Evolutionary conservation across 2,797 vertebrate species (phyloP).

Genomic region (Saxicola maurus): DNA sequence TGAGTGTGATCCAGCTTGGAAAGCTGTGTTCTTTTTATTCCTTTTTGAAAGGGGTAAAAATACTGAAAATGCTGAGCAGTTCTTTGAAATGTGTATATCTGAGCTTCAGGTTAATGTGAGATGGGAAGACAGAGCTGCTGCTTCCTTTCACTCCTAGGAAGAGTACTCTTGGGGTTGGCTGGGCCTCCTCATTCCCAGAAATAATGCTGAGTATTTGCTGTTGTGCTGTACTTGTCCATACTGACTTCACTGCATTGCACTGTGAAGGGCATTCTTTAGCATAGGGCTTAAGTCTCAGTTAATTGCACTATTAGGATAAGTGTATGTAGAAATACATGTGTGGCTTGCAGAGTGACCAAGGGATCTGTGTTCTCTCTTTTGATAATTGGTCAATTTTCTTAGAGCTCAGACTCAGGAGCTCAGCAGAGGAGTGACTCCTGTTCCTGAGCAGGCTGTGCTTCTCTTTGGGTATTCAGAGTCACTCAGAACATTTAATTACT

Average conservation of each 20-base stretch:
- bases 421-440: background rate
- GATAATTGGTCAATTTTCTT: background rate
- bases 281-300: background rate
- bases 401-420: background rate
- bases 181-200: background rate
- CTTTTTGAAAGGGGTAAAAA: background rate
- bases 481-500: background rate
- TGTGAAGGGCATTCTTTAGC: background rate
- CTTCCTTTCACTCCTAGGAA: background rate
- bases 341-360: background rate
- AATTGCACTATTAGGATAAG: background rate
- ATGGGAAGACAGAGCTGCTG: background rate
- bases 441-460: background rate
- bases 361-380: background rate
- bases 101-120: background rate
- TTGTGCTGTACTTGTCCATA: fast-evolving
- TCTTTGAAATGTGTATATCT: background rate
- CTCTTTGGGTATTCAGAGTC: background rate
- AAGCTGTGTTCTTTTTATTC: background rate
- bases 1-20: background rate
- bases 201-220: background rate
- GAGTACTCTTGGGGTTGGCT: background rate
- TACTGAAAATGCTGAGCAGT: background rate
- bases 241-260: background rate
- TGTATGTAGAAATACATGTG: background rate